Evolutionary conservation across 2,888 invertebrate genomes (phyloP).

Genomic region (Biston betularia): DNA sequence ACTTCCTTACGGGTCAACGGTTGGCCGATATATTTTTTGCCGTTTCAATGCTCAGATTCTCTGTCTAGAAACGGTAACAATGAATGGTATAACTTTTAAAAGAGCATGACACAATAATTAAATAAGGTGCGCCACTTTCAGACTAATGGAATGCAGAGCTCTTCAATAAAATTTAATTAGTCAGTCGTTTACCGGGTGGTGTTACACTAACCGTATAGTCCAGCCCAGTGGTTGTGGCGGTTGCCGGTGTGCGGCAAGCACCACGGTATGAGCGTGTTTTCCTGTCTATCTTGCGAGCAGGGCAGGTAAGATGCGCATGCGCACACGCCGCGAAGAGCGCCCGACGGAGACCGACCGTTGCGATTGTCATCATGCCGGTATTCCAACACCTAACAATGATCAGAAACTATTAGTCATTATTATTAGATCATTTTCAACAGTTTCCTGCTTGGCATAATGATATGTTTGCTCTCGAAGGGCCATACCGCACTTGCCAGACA

Average conservation of each 20-base stretch:
- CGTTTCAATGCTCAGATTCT: no score
- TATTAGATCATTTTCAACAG: no score
- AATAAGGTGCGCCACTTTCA: no score
- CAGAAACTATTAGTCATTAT: background rate
- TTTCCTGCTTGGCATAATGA: no score
- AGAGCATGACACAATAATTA: no score
- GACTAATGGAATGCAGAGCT: background rate
- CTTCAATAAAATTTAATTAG: background rate
- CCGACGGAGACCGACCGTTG: constrained; percentile 74
- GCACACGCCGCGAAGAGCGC: constrained; percentile 90
- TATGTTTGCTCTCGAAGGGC: no score
- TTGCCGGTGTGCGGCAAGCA: constrained; percentile 95
- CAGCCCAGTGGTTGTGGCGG: constrained; percentile 94
- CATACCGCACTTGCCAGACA: no score
- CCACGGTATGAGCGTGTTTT: constrained; percentile 95
- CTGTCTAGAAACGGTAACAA: no score
- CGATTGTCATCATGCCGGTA: constrained; percentile 79
- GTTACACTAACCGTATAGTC: constrained; percentile 88
- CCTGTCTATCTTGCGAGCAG: constrained; percentile 91
- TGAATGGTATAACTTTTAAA: no score
- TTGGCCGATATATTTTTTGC: no score
- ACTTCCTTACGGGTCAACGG: no score
- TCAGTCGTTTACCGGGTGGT: background rate
- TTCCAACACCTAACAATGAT: constrained; percentile 68
- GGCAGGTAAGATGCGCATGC: constrained; percentile 88